Percentiles rank a stretch among this genome's conserved stretches.
Evolutionary conservation across 2,113 vertebrate genomes (phyloP).

Genomic region (Psettodes erumei): DNA sequence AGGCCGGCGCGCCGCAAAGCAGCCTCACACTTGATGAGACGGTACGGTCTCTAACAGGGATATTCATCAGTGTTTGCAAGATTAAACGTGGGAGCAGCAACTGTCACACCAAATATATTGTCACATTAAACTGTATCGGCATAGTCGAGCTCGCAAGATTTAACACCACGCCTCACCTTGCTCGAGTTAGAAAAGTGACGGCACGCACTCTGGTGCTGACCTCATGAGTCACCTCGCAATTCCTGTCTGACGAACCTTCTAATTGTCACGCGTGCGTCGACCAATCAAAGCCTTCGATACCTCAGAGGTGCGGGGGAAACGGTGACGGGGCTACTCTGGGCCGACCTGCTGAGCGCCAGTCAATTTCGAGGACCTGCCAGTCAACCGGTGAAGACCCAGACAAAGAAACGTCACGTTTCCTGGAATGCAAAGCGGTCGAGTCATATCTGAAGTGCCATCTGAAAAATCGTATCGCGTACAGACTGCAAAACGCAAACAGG

Average conservation of each 20-base stretch:
- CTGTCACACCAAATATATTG: not conserved
- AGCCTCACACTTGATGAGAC: slow-evolving; percentile 22
- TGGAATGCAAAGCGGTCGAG: slow-evolving; percentile 57
- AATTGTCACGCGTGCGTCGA: not conserved
- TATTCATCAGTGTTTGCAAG: slow-evolving; percentile 33
- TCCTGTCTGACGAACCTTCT: not conserved
- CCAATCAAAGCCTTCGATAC: not conserved
- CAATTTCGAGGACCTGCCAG: not conserved
- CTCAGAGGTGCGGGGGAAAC: not conserved
- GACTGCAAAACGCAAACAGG: slow-evolving; percentile 22
- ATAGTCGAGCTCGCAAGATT: not conserved
- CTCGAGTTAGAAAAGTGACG: not conserved
- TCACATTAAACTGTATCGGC: not conserved
- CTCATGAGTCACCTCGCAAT: slow-evolving; percentile 12
- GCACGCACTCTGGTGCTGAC: too few relatives aligned
- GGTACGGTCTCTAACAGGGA: slow-evolving; percentile 12
- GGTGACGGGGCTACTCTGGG: not conserved
- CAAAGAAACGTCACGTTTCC: slow-evolving; percentile 49
- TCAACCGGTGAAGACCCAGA: slow-evolving; percentile 19
- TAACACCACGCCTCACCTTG: not conserved
- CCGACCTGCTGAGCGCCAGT: not conserved
- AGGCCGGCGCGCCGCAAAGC: not conserved
- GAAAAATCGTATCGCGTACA: slow-evolving; percentile 4
- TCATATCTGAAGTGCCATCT: slow-evolving; percentile 30
- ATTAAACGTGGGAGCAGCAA: slow-evolving; percentile 24